phyloP scores from a whole-genome alignment of 2,888 invertebrate species.

The Lasioglossum villosulum region DNA sequence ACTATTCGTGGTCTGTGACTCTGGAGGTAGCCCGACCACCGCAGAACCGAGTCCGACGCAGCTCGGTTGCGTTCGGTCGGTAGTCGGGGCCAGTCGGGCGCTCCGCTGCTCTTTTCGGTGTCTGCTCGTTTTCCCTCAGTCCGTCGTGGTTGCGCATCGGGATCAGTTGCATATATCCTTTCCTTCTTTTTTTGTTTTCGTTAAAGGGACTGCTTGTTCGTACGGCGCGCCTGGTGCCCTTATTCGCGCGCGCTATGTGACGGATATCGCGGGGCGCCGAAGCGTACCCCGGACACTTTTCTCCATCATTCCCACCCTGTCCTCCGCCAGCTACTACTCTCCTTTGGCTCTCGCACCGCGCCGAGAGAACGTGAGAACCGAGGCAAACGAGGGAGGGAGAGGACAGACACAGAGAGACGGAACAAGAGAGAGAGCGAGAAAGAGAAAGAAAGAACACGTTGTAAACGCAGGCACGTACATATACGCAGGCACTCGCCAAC shows the following conservation, averaged over 20 bases:
- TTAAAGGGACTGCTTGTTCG: slow-evolving; percentile 64
- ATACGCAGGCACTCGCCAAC: slow-evolving; percentile 60
- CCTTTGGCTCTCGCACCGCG: slow-evolving; percentile 40
- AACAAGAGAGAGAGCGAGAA: slow-evolving; percentile 50
- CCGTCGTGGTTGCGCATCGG: slow-evolving; percentile 70
- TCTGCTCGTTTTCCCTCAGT: slow-evolving; percentile 68
- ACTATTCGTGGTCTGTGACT: slow-evolving; percentile 76
- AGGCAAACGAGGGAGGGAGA: background rate
- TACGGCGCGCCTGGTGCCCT: slow-evolving; percentile 41
- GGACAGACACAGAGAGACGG: slow-evolving; percentile 53
- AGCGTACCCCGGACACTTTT: slow-evolving; percentile 61
- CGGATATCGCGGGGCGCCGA: slow-evolving; percentile 59
- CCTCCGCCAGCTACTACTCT: slow-evolving; percentile 51
- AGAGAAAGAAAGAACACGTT: slow-evolving; percentile 61
- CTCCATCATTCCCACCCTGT: slow-evolving; percentile 55
- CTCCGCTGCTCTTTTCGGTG: slow-evolving; percentile 65
- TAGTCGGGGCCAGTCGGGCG: slow-evolving; percentile 72
- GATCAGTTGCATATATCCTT: slow-evolving; percentile 60
- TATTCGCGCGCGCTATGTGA: slow-evolving; percentile 53
- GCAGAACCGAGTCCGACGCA: slow-evolving; percentile 73
- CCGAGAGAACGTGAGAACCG: slow-evolving; percentile 34
- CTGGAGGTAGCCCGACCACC: slow-evolving; percentile 75
- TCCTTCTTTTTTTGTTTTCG: slow-evolving; percentile 31
- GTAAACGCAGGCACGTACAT: slow-evolving; percentile 68
- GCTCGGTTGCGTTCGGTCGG: slow-evolving; percentile 76